Percentiles rank a stretch among this genome's conserved stretches.
Evolutionary conservation across 2,888 invertebrate genomes (phyloP).

Genomic region (Toxonevra muliebris): DNA sequence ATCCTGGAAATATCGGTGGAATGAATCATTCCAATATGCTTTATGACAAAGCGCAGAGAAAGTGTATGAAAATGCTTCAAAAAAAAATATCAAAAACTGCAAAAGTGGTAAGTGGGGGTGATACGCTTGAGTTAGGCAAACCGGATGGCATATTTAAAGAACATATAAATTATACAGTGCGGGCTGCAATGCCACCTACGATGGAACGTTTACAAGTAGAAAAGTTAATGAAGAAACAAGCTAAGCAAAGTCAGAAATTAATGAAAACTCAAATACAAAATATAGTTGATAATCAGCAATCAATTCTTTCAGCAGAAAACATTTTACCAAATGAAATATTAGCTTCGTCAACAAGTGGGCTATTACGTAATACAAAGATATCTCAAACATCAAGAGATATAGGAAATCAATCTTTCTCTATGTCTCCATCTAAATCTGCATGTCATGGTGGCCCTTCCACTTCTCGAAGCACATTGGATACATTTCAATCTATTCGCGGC

Average conservation of each 20-base stretch:
- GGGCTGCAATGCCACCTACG: constrained; percentile 26
- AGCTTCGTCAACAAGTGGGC: not conserved
- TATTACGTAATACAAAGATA: not conserved
- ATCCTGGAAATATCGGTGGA: not conserved
- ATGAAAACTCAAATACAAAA: constrained; percentile 39
- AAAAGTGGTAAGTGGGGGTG: constrained; percentile 1
- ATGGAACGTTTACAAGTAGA: constrained; percentile 46
- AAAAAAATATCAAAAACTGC: constrained; percentile 44
- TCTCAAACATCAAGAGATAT: not conserved
- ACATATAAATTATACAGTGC: constrained; percentile 2
- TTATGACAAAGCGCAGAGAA: constrained; percentile 52
- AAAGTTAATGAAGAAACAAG: constrained; percentile 53
- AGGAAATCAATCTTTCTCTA: too few relatives aligned
- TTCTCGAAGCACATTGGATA: too few relatives aligned
- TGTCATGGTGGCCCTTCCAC: too few relatives aligned
- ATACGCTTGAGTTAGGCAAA: constrained; percentile 35
- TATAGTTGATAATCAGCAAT: not conserved
- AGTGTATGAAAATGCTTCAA: constrained; percentile 54
- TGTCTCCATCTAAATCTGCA: too few relatives aligned
- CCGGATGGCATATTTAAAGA: constrained; percentile 37
- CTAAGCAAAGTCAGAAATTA: constrained; percentile 51
- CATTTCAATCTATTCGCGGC: not conserved
- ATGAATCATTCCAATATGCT: not conserved
- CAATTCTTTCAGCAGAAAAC: not conserved
- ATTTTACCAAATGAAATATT: not conserved